Evolutionary conservation across 2,888 invertebrate species (phyloP).

Genomic region (Drosophila pseudotalamancana): DNA sequence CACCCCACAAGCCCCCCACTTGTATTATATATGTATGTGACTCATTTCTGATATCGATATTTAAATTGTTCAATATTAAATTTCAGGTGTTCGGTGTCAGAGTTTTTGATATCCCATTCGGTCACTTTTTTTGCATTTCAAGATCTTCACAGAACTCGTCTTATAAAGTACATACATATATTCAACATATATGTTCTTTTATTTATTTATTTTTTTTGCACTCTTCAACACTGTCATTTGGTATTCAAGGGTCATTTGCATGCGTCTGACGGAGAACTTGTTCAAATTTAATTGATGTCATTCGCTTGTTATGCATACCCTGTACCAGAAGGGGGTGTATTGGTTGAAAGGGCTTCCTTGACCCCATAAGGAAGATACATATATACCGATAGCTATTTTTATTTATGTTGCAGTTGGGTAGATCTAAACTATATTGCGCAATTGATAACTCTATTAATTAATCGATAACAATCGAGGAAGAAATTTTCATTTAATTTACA

Average conservation of each 20-base stretch:
- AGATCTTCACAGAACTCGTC: constrained; percentile 6
- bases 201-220: neutral
- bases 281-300: constrained; percentile 20
- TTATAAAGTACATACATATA: neutral
- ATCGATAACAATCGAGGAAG: no score
- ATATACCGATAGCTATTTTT: no score
- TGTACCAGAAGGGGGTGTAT: neutral
- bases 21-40: constrained; percentile 2
- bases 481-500: no score
- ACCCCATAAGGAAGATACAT: no score
- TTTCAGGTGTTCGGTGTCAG: constrained; percentile 3
- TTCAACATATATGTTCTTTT: neutral
- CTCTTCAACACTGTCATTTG: constrained; percentile 8
- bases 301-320: neutral
- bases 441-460: no score
- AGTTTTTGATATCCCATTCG: neutral
- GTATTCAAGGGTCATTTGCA: constrained; percentile 20
- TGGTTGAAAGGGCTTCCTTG: no score
- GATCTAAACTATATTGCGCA: no score
- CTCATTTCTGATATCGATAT: constrained; percentile 7
- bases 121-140: neutral
- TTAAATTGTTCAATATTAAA: constrained; percentile 1
- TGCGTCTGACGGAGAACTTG: constrained; percentile 9
- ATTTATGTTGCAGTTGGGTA: no score
- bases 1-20: neutral